Conservation (phyloP, 1,140 invertebrate genomes). For the Polyergus mexicanus region DNA sequence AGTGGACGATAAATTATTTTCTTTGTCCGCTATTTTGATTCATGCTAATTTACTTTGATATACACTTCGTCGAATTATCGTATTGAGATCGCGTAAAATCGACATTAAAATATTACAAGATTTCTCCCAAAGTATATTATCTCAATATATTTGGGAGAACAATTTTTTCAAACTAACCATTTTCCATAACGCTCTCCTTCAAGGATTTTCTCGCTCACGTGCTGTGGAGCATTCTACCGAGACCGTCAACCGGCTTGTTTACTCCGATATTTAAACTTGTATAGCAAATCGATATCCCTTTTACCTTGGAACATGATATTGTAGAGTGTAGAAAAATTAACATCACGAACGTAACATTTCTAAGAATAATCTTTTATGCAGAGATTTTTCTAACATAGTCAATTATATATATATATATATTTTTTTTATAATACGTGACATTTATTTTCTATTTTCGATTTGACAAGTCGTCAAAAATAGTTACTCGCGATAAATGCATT, state of each 20-base stretch:
- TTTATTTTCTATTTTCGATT: background rate
- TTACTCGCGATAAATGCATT: background rate
- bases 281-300: slow-evolving; percentile 26
- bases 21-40: background rate
- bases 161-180: background rate
- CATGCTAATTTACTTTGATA: background rate
- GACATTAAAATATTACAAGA: background rate
- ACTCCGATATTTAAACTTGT: slow-evolving; percentile 18
- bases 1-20: background rate
- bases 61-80: background rate
- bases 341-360: background rate
- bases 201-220: background rate
- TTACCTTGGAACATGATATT: background rate
- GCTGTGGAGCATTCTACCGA: background rate
- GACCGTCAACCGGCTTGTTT: background rate
- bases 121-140: background rate
- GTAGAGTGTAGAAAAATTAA: background rate
- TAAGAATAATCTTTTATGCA: background rate
- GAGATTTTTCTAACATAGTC: background rate
- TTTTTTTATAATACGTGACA: background rate
- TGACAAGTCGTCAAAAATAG: background rate
- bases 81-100: background rate
- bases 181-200: background rate
- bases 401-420: no score
- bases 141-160: background rate